Base-by-base conservation (phyloP, 1,140 invertebrate species). In the Anoplophora glabripennis region DNA sequence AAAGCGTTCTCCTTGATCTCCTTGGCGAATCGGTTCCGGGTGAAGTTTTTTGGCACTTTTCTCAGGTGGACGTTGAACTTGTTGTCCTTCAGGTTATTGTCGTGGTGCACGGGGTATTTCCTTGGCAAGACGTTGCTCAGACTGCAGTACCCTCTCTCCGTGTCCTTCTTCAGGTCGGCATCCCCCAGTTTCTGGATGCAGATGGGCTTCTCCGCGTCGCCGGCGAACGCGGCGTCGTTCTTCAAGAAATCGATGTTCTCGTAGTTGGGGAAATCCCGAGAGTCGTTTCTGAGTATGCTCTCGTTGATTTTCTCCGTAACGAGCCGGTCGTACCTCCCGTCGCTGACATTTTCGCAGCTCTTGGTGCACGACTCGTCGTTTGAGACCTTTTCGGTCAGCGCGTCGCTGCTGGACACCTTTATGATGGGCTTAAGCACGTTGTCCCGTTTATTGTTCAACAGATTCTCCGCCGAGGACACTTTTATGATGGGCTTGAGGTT, bases 41-140 rank as follows among this genome's bases (percentile, higher is more conserved):
- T 73, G 48, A 75, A 73, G 57, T 73, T 73, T 54, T 73, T 73
- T n/a, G 71, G 73, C 10, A 72, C 70, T 38, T 67, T 69, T 18
- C 70, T 54, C 47, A 73, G 62, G 9, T 57, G 42, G 12, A 64
- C 61, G 9, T 59, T 64, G 33, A 69, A 61, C 12, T 61, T 59
- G 36, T 61, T 63, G 8, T 59, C 57, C n/a, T 63, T 63, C 12
- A 62, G 48, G 33, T 67, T 65, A 34, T 67, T 65, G 9, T 66
- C 62, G 5, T 52, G 51, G 9, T 28, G 37, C 15, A 9, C 28
- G 10, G 18, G 15, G 11, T 53, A 36, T 37, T n/a, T 35, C n/a
- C 10, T 34, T 0, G 7, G 7, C n/a, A 37, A 17, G 10, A 35
- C 12, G 10, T 10, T 34, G 8, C n/a, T 54, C 28, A 54, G 48